Conservation (phyloP, 2,888 invertebrate species). For the Cryptops parisi region DNA sequence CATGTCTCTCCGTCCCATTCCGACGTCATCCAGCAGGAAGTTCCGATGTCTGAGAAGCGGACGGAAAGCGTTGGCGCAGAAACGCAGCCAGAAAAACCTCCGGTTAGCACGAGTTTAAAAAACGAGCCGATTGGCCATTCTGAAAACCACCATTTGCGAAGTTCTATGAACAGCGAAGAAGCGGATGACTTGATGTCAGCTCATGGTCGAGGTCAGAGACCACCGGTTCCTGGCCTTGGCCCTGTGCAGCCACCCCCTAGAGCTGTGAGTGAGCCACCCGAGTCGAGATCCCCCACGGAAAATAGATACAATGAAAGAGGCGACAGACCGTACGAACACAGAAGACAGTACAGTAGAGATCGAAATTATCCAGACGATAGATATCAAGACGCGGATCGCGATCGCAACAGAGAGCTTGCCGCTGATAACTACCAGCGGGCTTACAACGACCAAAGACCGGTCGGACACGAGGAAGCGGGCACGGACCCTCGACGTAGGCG, state of each 20-base stretch:
- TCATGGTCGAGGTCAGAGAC: neutral
- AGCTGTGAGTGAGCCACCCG: neutral
- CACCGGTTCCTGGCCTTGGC: constrained; percentile 8
- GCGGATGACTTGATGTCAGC: neutral
- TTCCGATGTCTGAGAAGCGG: neutral
- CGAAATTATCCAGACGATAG: no score
- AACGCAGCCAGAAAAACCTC: neutral
- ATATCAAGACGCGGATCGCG: no score
- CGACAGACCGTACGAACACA: neutral
- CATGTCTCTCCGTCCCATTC: neutral
- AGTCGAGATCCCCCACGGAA: neutral
- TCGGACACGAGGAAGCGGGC: no score
- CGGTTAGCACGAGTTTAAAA: neutral
- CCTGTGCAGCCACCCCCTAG: constrained; percentile 3
- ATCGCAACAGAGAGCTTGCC: no score
- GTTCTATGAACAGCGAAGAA: neutral
- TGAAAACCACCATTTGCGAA: neutral
- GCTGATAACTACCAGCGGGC: neutral
- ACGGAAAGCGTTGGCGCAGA: neutral
- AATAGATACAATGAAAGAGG: neutral
- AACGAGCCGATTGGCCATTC: neutral
- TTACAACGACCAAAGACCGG: neutral
- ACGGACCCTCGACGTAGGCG: no score
- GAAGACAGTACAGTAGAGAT: neutral
- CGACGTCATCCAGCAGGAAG: neutral